Evolutionary conservation across 1,140 invertebrate genomes (phyloP), one percentile per base, ranked within the genome.

Genomic region (Diplogasteroides magnus): DNA sequence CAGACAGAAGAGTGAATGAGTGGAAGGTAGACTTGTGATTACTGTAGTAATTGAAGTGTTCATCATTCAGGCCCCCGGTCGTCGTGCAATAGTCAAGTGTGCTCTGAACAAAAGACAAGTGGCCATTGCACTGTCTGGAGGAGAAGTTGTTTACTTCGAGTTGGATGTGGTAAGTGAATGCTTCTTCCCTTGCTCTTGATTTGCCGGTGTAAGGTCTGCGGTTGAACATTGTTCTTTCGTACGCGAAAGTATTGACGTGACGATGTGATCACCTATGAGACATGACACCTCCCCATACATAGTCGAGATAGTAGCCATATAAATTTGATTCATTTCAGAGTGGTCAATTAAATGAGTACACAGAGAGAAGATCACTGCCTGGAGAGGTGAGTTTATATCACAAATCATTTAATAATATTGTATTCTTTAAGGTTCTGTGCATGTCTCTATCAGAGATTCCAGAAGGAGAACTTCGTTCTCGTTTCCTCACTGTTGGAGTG

Each of bases 61-160:
- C n/a, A n/a, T n/a, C n/a, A n/a, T n/a, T n/a, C 37, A 48, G 37
- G 92, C 93, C 0, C 94, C 95, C 0, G 93, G 92, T 2, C 97
- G 97, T 83, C 95, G 96, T 78, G 91, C 90, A 0, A 98, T 99
- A 72, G 90, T 94, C 0, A 94, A 94, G 84, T 99, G 96, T 86
- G 95, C 96, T 1, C 92, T 99, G 0, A 99, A 99, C 86, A 92
- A 37, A 23, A 87, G 96, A 69, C 97, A 99, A 86, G 93, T 97
- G 27, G 95, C 98, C 0, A 98, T 99, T 74, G 95, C 96, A 0
- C 85, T 99, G 2, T 92, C 92, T 37, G 70, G 70, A 0, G 94
- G 95, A 61, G 96, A 98, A 87, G 85, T 99, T 26, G 94, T 98
- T 23, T 99, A 98, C 85, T 99, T 99, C 85, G 96, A 98, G 88